A percentile compares a stretch with the other conserved stretches of the same genome.
These are phyloP conservation scores for Acanthopagrus latus DNA, from an alignment of 2,797 vertebrate genomes.

Conservation along the genomic window DNA sequence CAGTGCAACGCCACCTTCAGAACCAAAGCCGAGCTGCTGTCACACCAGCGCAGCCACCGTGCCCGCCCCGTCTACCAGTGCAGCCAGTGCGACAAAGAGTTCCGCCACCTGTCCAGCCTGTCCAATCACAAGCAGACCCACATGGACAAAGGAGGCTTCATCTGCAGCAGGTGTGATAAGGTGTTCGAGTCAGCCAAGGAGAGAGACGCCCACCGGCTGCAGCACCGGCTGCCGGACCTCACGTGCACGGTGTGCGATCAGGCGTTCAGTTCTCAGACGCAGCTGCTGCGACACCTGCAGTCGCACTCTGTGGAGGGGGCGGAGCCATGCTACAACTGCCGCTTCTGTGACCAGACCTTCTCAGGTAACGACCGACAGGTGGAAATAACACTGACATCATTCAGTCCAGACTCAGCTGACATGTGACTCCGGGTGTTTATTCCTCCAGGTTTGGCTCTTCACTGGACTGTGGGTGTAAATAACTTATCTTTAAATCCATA, in stretches of 20 bases:
- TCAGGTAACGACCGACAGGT: conserved; percentile 44
- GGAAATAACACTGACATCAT: too few relatives aligned
- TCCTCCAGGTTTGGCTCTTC: too few relatives aligned
- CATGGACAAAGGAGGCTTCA: conserved; percentile 55
- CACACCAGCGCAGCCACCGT: conserved; percentile 77
- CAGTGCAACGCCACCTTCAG: conserved; percentile 75
- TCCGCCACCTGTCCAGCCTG: conserved; percentile 79
- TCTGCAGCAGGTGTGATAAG: conserved; percentile 70
- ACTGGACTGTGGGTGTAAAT: too few relatives aligned
- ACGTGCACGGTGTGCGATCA: conserved; percentile 64
- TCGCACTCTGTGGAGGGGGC: conserved; percentile 70
- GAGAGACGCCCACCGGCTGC: conserved; percentile 70
- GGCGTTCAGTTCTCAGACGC: conserved; percentile 71
- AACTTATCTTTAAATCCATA: too few relatives aligned
- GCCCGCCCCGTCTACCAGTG: conserved; percentile 75
- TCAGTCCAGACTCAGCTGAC: too few relatives aligned
- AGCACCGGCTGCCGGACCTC: conserved; percentile 67
- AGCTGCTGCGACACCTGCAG: conserved; percentile 73
- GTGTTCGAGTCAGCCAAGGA: conserved; percentile 68
- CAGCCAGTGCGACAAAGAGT: conserved; percentile 75
- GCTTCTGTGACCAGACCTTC: conserved; percentile 80
- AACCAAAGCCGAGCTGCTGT: conserved; percentile 69
- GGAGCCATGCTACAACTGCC: conserved; percentile 68
- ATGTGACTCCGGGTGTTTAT: too few relatives aligned
- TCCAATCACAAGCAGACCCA: conserved; percentile 82